phyloP scores from a whole-genome alignment of 2,888 invertebrate species.

The Saturnia pavonia region DNA sequence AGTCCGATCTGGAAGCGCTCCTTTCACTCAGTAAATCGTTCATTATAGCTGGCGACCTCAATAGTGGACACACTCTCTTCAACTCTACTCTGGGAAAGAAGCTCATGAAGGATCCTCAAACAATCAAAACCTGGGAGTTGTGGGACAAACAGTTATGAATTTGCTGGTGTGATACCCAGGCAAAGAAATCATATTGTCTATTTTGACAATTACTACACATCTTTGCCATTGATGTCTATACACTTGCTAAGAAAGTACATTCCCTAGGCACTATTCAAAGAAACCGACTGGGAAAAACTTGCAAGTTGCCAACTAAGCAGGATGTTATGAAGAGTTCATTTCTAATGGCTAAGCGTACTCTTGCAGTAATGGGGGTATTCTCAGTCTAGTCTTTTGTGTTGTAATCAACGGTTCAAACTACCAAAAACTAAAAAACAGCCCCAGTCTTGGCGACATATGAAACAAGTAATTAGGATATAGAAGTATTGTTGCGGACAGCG shows the following conservation, averaged over 20 bases:
- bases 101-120: constrained; percentile 1
- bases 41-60: too few species aligned
- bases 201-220: constrained; percentile 21
- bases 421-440: too few species aligned
- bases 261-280: constrained; percentile 23
- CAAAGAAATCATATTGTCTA: constrained; percentile 20
- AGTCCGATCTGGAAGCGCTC: too few species aligned
- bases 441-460: too few species aligned
- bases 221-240: constrained; percentile 18
- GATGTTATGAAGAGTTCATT: constrained; percentile 23
- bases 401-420: too few species aligned
- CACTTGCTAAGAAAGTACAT: constrained; percentile 20
- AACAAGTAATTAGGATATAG: too few species aligned
- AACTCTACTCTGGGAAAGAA: constrained; percentile 19
- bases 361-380: too few species aligned
- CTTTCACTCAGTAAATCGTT: too few species aligned
- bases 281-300: constrained; percentile 26
- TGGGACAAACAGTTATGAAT: constrained; percentile 15
- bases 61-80: too few species aligned
- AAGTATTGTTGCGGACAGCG: too few species aligned
- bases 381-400: too few species aligned
- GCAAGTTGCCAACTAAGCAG: constrained; percentile 24
- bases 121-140: constrained; percentile 19
- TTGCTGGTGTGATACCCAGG: constrained; percentile 12
- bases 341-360: too few species aligned